Percentiles rank a stretch among this genome's conserved stretches.
Conservation (phyloP, 2,797 vertebrate species). For the Malacoctenus gilli region DNA sequence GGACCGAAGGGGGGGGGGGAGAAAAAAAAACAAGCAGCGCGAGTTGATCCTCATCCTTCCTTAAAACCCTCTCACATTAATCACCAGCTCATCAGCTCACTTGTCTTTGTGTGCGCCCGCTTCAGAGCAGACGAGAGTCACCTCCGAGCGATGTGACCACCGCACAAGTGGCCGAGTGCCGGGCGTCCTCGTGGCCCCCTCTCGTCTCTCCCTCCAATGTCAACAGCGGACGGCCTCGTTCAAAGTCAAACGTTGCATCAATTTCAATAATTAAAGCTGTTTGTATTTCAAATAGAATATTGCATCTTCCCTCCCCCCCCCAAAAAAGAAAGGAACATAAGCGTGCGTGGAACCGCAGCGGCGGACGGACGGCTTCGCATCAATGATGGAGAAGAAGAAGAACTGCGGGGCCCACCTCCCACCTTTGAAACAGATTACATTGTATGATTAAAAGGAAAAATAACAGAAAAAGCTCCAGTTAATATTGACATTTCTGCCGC, state of each 20-base stretch:
- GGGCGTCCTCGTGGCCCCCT: slow-evolving; percentile 29
- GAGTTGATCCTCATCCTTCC: slow-evolving; percentile 32
- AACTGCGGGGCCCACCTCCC: slow-evolving; percentile 14
- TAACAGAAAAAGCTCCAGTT: slow-evolving; percentile 63
- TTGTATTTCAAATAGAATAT: slow-evolving; percentile 82
- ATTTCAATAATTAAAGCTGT: slow-evolving; percentile 77
- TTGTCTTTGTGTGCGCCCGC: slow-evolving; percentile 58
- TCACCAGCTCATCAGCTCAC: slow-evolving; percentile 61
- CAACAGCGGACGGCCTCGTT: slow-evolving; percentile 65
- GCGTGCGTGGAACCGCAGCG: slow-evolving; percentile 34
- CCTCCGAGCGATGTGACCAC: slow-evolving; percentile 60
- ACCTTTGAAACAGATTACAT: slow-evolving; percentile 58
- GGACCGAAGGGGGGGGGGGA: too few relatives aligned
- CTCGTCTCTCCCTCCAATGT: slow-evolving; percentile 57
- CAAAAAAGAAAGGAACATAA: slow-evolving; percentile 60
- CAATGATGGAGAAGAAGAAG: slow-evolving; percentile 53
- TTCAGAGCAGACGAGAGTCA: slow-evolving; percentile 52
- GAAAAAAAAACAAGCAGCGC: slow-evolving; percentile 22
- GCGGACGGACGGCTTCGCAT: slow-evolving; percentile 59
- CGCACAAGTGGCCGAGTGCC: slow-evolving; percentile 25
- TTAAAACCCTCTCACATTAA: slow-evolving; percentile 50
- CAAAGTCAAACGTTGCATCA: slow-evolving; percentile 61
- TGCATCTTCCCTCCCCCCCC: too few relatives aligned
- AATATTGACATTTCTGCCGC: slow-evolving; percentile 68
- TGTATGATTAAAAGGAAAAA: slow-evolving; percentile 73